phyloP scores from a whole-genome alignment of 2,888 invertebrate genomes.

The Macropis europaea region DNA sequence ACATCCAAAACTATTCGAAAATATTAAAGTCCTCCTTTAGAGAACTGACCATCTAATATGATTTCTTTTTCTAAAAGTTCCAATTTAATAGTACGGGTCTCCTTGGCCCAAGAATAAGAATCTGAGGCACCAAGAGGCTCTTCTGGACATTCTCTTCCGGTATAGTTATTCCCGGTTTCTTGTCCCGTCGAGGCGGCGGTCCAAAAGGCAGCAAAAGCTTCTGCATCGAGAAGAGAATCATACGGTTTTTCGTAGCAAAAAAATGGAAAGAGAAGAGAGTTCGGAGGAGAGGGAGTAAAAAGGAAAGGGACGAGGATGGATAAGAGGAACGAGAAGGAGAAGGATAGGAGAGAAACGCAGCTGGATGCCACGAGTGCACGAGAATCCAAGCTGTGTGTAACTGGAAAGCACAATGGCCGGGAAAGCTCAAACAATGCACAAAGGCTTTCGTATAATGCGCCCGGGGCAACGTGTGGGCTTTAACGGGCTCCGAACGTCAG shows the following conservation, averaged over 20 bases:
- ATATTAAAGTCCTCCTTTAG: too few relatives aligned
- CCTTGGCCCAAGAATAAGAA: background rate
- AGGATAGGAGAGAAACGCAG: conserved; percentile 36
- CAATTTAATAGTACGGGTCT: too few relatives aligned
- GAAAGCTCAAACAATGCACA: conserved; percentile 76
- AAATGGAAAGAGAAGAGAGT: background rate
- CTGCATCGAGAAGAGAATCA: conserved; percentile 21
- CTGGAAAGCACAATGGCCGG: conserved; percentile 71
- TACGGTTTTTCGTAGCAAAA: conserved; percentile 2
- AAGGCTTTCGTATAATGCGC: conserved; percentile 72
- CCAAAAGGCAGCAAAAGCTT: conserved; percentile 26
- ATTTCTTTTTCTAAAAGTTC: too few relatives aligned
- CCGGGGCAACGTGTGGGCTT: conserved; percentile 65
- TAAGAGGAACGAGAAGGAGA: background rate
- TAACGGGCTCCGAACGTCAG: conserved; percentile 52
- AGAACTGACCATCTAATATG: too few relatives aligned
- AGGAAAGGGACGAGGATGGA: background rate
- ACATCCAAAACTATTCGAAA: too few relatives aligned
- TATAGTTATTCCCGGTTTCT: background rate
- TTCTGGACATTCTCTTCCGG: conserved; percentile 1
- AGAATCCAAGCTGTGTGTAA: conserved; percentile 66
- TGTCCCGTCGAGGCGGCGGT: conserved; percentile 13
- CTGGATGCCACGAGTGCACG: conserved; percentile 54
- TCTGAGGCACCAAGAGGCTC: background rate
- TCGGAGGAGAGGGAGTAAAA: background rate